Evolutionary conservation across 2,888 invertebrate genomes (phyloP).

Genomic region (Campoplex capitator): DNA sequence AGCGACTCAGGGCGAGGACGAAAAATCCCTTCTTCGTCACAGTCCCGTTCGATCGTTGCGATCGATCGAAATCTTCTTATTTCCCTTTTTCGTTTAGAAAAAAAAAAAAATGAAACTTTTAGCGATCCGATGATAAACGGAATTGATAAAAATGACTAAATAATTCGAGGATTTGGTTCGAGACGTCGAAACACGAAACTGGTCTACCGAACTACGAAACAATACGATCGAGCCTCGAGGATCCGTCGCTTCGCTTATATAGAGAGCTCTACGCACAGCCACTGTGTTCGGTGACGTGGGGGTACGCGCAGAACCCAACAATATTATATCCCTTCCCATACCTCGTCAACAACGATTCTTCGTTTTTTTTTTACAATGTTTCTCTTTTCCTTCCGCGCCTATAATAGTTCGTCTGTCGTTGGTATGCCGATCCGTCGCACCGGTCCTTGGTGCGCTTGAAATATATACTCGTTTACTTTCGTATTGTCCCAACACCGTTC

Average conservation of each 20-base stretch:
- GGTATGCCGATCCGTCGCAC: neutral
- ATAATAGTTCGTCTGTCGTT: neutral
- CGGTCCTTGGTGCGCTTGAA: slow-evolving; percentile 4
- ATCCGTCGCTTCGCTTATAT: slow-evolving; percentile 1
- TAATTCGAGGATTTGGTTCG: neutral
- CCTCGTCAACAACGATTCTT: neutral
- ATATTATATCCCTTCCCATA: slow-evolving; percentile 17
- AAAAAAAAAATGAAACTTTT: no score
- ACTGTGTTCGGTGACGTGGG: neutral
- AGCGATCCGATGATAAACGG: neutral
- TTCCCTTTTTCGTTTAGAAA: neutral
- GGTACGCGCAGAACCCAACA: neutral
- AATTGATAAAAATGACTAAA: neutral
- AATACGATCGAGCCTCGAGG: slow-evolving; percentile 2
- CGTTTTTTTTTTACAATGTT: neutral
- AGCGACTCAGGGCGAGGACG: slow-evolving; percentile 8
- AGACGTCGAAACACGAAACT: neutral
- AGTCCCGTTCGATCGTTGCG: neutral
- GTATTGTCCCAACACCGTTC: neutral
- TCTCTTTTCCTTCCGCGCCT: neutral
- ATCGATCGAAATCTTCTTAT: slow-evolving; percentile 55
- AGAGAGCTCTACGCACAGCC: neutral
- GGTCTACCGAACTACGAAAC: neutral
- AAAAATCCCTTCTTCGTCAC: neutral
- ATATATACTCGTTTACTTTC: neutral